phyloP scores from a whole-genome alignment of 92 coral and sea anemone species.

The Paragorgia papillata region DNA sequence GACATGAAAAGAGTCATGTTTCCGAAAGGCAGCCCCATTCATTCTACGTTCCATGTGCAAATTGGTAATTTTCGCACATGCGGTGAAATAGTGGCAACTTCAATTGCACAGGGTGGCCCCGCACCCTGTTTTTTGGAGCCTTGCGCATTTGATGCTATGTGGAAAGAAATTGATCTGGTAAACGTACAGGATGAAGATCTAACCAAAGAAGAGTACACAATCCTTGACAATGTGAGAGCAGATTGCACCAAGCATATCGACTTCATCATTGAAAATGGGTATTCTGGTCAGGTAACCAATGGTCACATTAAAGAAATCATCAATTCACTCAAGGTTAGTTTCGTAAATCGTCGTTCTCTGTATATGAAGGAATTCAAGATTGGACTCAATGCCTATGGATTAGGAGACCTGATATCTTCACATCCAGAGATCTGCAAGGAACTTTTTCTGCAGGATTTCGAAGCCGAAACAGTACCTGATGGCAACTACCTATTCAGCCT shows the following conservation, averaged over 20 bases:
- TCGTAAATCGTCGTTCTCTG: constrained; percentile 42
- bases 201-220: constrained; percentile 38
- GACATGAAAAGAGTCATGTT: constrained; percentile 47
- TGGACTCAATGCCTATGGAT: constrained; percentile 44
- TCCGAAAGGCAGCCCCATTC: constrained; percentile 45
- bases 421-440: constrained; percentile 40
- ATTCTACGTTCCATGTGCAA: constrained; percentile 50
- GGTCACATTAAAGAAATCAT: constrained; percentile 39
- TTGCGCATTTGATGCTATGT: constrained; percentile 37
- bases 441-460: constrained; percentile 44
- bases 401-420: constrained; percentile 45
- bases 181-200: constrained; percentile 36
- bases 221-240: constrained; percentile 29
- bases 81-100: constrained; percentile 52
- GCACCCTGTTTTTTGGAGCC: constrained; percentile 49
- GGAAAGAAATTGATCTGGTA: constrained; percentile 39
- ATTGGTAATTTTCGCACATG: constrained; percentile 53
- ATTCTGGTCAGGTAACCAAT: constrained; percentile 30
- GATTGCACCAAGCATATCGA: constrained; percentile 33
- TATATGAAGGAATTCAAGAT: constrained; percentile 51
- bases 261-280: constrained; percentile 42
- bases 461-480: constrained; percentile 38
- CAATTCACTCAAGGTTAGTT: constrained; percentile 52
- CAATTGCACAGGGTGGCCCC: constrained; percentile 51
- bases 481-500: constrained; percentile 37